Evolutionary conservation across 2,797 vertebrate species (phyloP).

Genomic region (Xyrichtys novacula): DNA sequence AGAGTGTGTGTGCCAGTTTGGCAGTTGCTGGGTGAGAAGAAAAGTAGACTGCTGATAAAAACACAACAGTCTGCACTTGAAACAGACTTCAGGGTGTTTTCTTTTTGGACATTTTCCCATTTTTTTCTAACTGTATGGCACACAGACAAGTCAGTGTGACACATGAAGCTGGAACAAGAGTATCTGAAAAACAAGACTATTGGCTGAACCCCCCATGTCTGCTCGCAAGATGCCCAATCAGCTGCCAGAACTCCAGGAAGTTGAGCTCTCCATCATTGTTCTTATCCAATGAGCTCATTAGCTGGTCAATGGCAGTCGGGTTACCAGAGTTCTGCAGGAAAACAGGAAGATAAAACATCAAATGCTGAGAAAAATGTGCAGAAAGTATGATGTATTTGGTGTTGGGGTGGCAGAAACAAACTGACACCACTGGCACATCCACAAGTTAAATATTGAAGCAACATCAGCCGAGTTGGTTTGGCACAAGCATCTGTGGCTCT

Average conservation of each 20-base stretch:
- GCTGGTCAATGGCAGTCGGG: slow-evolving; percentile 63
- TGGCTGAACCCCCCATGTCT: slow-evolving; percentile 75
- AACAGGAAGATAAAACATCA: slow-evolving; percentile 42
- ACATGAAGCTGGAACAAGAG: slow-evolving; percentile 7
- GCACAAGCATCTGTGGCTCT: slow-evolving; percentile 31
- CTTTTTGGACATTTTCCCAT: slow-evolving; percentile 45
- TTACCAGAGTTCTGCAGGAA: slow-evolving; percentile 74
- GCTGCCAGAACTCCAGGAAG: slow-evolving; percentile 84
- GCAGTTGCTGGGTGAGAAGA: slow-evolving; percentile 19
- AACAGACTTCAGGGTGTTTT: slow-evolving; percentile 47
- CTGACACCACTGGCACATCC: slow-evolving; percentile 28
- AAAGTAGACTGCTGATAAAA: slow-evolving; percentile 19
- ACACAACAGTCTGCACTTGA: not conserved
- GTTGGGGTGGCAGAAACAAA: slow-evolving; percentile 6
- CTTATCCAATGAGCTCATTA: slow-evolving; percentile 80
- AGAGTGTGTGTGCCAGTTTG: slow-evolving; percentile 28
- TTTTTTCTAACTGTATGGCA: slow-evolving; percentile 22
- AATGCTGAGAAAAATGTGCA: not conserved
- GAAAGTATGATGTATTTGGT: not conserved
- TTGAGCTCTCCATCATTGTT: slow-evolving; percentile 81
- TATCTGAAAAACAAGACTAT: slow-evolving; percentile 52
- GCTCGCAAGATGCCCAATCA: slow-evolving; percentile 80
- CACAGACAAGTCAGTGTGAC: slow-evolving; percentile 25
- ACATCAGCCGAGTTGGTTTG: slow-evolving; percentile 55
- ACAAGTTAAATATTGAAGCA: slow-evolving; percentile 33